A percentile compares a stretch with the other conserved stretches of the same genome.
Evolutionary conservation across 2,888 invertebrate genomes (phyloP).

Genomic region (Dicycla oo): DNA sequence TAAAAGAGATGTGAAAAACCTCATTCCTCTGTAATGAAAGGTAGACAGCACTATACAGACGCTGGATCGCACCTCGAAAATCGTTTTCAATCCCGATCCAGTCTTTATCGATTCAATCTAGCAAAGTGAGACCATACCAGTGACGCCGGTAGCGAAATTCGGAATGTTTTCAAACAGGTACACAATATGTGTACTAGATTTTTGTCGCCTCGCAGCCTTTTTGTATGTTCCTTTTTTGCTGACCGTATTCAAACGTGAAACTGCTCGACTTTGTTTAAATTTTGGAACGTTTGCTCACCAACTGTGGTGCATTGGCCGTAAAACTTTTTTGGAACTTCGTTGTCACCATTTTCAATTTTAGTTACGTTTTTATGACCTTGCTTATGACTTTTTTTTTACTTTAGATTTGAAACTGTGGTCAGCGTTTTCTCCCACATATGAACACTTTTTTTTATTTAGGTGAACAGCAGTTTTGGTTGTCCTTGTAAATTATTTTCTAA

Average conservation of each 20-base stretch:
- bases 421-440: background rate
- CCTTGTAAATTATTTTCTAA: background rate
- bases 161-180: constrained; percentile 56
- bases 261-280: constrained; percentile 50
- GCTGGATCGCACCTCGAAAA: constrained; percentile 59
- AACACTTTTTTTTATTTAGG: background rate
- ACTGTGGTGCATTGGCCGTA: constrained; percentile 19
- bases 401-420: background rate
- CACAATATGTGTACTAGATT: constrained; percentile 51
- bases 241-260: constrained; percentile 53
- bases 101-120: constrained; percentile 72
- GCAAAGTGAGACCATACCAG: constrained; percentile 65
- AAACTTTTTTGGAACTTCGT: constrained; percentile 18
- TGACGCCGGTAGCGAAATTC: constrained; percentile 46
- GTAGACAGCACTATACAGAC: constrained; percentile 37
- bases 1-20: constrained; percentile 58
- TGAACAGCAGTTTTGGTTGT: background rate
- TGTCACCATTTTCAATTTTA: constrained; percentile 29
- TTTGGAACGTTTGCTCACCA: constrained; percentile 31
- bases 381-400: background rate
- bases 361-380: constrained; percentile 7
- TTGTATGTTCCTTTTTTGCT: constrained; percentile 43
- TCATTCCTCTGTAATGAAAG: constrained; percentile 60
- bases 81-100: constrained; percentile 63
- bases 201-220: constrained; percentile 50